Evolutionary conservation across 2,888 invertebrate genomes (phyloP).

Genomic region (Rhodophaea formosa): DNA sequence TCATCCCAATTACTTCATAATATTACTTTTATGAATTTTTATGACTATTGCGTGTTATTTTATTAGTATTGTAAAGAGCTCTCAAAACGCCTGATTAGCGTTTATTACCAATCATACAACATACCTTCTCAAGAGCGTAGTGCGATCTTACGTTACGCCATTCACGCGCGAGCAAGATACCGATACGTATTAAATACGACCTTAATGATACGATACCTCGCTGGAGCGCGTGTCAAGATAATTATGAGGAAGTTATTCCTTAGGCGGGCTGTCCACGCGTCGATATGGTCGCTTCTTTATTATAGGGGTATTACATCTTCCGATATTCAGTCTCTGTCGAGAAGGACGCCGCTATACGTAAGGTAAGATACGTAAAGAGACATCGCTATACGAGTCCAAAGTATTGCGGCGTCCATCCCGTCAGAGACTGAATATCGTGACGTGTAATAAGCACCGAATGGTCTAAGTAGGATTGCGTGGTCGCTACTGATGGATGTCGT

Average conservation of each 20-base stretch:
- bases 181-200: constrained; percentile 6
- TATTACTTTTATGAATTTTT: neutral
- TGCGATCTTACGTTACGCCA: constrained; percentile 14
- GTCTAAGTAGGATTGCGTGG: too few relatives aligned
- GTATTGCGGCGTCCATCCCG: too few relatives aligned
- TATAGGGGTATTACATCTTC: too few relatives aligned
- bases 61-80: neutral
- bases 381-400: too few relatives aligned
- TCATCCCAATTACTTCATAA: neutral
- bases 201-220: neutral
- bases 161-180: constrained; percentile 9
- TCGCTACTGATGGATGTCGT: too few relatives aligned
- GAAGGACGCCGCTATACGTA: too few relatives aligned
- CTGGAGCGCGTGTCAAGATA: neutral
- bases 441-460: too few relatives aligned
- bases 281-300: neutral
- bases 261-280: neutral
- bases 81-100: neutral
- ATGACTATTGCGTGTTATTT: neutral
- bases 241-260: neutral
- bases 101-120: neutral
- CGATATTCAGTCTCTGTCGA: too few relatives aligned
- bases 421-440: too few relatives aligned
- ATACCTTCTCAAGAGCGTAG: neutral
- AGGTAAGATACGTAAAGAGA: too few relatives aligned